A percentile compares a stretch with the other conserved stretches of the same genome.
These are phyloP conservation scores for Drosophila kuntzei DNA, from an alignment of 2,888 invertebrate genomes.

Conservation along the genomic window DNA sequence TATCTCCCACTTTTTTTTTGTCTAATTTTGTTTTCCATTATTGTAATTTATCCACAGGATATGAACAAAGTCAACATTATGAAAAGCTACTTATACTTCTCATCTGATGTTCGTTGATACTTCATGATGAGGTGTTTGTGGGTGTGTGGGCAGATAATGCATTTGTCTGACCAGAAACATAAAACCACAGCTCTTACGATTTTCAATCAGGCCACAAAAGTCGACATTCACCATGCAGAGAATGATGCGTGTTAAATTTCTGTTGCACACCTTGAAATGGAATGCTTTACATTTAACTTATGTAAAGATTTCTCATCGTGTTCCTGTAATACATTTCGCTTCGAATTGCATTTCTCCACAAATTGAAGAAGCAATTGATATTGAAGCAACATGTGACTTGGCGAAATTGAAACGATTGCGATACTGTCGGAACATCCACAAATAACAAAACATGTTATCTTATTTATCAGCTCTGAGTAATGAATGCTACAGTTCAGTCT, in stretches of 20 bases:
- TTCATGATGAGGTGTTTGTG: slow-evolving; percentile 39
- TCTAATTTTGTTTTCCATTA: slow-evolving; percentile 5
- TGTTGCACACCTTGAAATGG: slow-evolving; percentile 42
- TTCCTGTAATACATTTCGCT: background rate
- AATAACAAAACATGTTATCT: slow-evolving; percentile 25
- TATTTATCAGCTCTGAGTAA: slow-evolving; percentile 50
- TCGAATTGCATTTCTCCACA: slow-evolving; percentile 10
- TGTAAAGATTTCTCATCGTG: background rate
- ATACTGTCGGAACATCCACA: slow-evolving; percentile 12
- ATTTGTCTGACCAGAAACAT: slow-evolving; percentile 28
- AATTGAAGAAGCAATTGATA: background rate
- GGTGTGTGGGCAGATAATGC: slow-evolving; percentile 1
- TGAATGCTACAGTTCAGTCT: slow-evolving; percentile 40
- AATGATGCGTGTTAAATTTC: slow-evolving; percentile 17
- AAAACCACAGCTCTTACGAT: slow-evolving; percentile 24
- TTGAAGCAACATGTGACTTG: background rate
- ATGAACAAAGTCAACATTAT: slow-evolving; percentile 20
- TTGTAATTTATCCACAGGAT: slow-evolving; percentile 10
- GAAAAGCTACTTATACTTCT: slow-evolving; percentile 16
- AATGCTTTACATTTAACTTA: slow-evolving; percentile 6
- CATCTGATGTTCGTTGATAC: slow-evolving; percentile 32
- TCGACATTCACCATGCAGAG: background rate
- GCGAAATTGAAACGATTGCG: slow-evolving; percentile 11
- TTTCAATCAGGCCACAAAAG: slow-evolving; percentile 16
- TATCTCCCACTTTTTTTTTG: background rate